phyloP scores from a whole-genome alignment of 2,113 vertebrate genomes.

The Pungitius pungitius region DNA sequence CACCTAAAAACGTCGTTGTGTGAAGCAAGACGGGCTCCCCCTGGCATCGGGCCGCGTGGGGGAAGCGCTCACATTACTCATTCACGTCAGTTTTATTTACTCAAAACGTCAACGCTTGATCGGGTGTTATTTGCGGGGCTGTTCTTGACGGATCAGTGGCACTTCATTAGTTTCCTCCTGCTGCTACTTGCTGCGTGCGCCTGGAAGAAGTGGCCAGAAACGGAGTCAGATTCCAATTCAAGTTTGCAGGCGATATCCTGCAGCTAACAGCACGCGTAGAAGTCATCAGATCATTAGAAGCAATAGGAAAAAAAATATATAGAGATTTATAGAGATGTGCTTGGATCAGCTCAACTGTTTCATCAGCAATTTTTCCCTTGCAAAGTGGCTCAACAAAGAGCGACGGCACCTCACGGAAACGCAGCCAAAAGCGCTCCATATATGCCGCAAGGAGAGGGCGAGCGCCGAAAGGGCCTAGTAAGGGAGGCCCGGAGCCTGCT shows the following conservation, averaged over 20 bases:
- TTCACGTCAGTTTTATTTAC: slow-evolving; percentile 23
- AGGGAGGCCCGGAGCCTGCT: slow-evolving; percentile 70
- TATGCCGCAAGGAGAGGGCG: slow-evolving; percentile 56
- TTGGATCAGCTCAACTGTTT: slow-evolving; percentile 6
- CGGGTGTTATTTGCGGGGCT: slow-evolving; percentile 22
- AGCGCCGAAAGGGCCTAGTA: slow-evolving; percentile 62
- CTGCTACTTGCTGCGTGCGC: slow-evolving; percentile 16
- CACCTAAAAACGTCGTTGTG: slow-evolving; percentile 29
- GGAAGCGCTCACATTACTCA: not conserved
- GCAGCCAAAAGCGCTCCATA: slow-evolving; percentile 63
- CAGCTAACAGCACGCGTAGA: slow-evolving; percentile 4
- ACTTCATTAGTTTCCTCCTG: slow-evolving; percentile 51
- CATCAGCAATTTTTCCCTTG: slow-evolving; percentile 7
- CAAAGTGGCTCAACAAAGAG: slow-evolving; percentile 33
- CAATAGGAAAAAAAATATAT: slow-evolving; percentile 5
- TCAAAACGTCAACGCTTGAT: slow-evolving; percentile 17
- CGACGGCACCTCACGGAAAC: slow-evolving; percentile 45
- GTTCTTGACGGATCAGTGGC: slow-evolving; percentile 26
- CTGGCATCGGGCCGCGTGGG: slow-evolving; percentile 5
- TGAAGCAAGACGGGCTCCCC: slow-evolving; percentile 18
- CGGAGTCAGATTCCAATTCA: slow-evolving; percentile 39
- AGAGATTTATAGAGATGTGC: not conserved
- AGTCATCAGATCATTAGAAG: not conserved
- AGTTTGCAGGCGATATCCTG: slow-evolving; percentile 4
- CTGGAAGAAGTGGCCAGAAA: slow-evolving; percentile 18